phyloP scores from a whole-genome alignment of 2,113 vertebrate species.

The Poeciliopsis occidentalis region DNA sequence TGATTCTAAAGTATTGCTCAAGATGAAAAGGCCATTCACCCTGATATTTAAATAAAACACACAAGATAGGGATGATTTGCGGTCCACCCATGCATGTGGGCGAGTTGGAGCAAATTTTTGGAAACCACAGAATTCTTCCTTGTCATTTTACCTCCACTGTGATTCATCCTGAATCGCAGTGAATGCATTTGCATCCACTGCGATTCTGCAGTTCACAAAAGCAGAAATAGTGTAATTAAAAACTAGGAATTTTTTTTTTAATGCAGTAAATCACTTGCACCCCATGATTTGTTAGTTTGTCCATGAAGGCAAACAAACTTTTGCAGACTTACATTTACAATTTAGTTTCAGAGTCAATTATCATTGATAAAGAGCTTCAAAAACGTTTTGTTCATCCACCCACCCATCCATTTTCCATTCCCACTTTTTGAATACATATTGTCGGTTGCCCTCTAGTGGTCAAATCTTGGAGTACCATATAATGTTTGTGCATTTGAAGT shows the following conservation, averaged over 20 bases:
- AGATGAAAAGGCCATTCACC: conserved; percentile 67
- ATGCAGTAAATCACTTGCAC: too few relatives aligned
- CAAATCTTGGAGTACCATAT: background rate
- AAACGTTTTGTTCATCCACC: background rate
- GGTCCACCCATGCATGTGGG: conserved; percentile 2
- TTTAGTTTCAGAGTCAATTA: background rate
- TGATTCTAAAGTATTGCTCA: conserved; percentile 60
- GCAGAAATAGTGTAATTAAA: background rate
- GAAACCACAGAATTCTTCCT: background rate
- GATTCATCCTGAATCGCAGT: background rate
- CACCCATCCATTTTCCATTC: background rate
- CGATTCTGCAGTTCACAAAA: background rate
- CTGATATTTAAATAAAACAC: conserved; percentile 30
- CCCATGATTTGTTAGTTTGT: too few relatives aligned
- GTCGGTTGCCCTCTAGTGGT: conserved; percentile 57
- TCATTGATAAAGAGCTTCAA: background rate
- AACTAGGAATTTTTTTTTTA: background rate
- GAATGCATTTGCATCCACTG: background rate
- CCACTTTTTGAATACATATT: background rate
- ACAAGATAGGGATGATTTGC: conserved; percentile 13
- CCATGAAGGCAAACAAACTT: background rate
- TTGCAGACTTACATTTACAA: background rate
- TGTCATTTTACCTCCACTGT: too few relatives aligned
- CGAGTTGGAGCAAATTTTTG: background rate
- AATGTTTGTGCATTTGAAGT: background rate